Percentiles rank a stretch among this genome's conserved stretches.
These are phyloP conservation scores for Tromatobia lineatoria DNA, from an alignment of 2,888 invertebrate species.

Conservation along the genomic window DNA sequence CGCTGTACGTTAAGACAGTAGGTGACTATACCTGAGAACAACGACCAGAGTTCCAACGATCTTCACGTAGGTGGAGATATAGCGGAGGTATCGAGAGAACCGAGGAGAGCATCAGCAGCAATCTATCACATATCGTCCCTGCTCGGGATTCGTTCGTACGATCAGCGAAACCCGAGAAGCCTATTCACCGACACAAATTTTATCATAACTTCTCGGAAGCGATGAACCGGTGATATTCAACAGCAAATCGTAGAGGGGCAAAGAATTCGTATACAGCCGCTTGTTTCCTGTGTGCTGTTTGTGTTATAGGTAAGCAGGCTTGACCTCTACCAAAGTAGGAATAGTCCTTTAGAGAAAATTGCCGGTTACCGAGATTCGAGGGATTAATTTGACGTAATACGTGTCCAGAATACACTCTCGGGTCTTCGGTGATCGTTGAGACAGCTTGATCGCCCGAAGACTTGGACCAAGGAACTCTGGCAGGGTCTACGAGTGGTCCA, in stretches of 20 bases:
- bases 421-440: constrained; percentile 33
- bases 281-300: constrained; percentile 38
- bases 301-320: neutral
- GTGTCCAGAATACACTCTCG: constrained; percentile 70
- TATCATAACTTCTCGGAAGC: constrained; percentile 48
- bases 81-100: constrained; percentile 3
- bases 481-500: constrained; percentile 59
- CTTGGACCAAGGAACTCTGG: constrained; percentile 5
- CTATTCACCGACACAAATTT: constrained; percentile 43
- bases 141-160: constrained; percentile 36
- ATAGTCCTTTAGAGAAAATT: constrained; percentile 15
- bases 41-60: neutral
- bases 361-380: constrained; percentile 62
- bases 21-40: constrained; percentile 3
- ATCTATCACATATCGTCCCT: constrained; percentile 18
- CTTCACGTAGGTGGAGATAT: neutral
- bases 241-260: neutral
- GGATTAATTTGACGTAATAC: constrained; percentile 71
- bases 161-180: constrained; percentile 67
- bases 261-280: constrained; percentile 46
- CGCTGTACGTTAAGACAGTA: constrained; percentile 16
- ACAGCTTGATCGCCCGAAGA: constrained; percentile 25
- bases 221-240: constrained; percentile 14
- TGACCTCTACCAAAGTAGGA: constrained; percentile 6
- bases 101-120: neutral